Conservation (phyloP, 2,113 vertebrate genomes). For the Chloebia gouldiae region DNA sequence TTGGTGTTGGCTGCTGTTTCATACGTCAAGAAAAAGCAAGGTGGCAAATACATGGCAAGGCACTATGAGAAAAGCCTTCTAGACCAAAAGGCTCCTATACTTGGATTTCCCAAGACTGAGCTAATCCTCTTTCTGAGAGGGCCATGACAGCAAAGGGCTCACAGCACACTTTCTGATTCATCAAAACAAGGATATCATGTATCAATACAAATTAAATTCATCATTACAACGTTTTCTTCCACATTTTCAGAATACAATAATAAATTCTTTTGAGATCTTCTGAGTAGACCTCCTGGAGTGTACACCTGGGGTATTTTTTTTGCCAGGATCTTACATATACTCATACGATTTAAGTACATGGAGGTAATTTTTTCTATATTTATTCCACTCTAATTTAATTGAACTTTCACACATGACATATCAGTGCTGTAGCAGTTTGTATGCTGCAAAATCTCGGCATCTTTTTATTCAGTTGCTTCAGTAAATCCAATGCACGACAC, state of each 20-base stretch:
- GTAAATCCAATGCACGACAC: neutral
- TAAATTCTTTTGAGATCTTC: neutral
- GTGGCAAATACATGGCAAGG: neutral
- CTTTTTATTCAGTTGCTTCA: neutral
- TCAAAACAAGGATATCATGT: neutral
- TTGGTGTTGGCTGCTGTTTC: neutral
- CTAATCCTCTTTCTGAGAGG: neutral
- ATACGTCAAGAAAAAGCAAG: neutral
- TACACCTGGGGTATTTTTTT: neutral
- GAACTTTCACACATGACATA: neutral
- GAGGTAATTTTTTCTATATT: neutral
- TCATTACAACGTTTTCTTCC: neutral
- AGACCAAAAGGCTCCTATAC: neutral
- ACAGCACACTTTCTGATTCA: neutral
- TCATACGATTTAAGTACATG: neutral
- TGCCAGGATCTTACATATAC: neutral
- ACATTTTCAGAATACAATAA: neutral
- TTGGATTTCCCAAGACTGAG: neutral
- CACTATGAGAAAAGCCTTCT: neutral
- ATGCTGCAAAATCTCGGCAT: neutral
- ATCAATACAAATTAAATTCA: neutral
- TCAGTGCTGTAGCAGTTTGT: neutral
- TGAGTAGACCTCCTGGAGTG: neutral
- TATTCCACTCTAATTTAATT: neutral
- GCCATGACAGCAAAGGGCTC: neutral